A percentile compares a stretch with the other conserved stretches of the same genome.
Evolutionary conservation across 2,113 vertebrate species (phyloP).

Genomic region (Canis aureus): DNA sequence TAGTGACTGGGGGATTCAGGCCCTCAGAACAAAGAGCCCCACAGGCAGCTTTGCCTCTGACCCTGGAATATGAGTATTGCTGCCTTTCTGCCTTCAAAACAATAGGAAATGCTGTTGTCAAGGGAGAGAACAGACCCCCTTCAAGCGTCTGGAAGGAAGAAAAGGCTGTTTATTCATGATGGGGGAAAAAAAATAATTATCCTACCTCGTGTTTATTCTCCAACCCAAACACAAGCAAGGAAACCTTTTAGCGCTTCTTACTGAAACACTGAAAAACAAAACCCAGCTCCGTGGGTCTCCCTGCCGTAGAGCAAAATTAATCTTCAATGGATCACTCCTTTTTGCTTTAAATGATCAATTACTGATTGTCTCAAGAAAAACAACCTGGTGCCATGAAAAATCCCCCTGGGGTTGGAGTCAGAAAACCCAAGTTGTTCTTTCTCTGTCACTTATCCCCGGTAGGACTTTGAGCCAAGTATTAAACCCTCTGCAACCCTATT

Average conservation of each 20-base stretch:
- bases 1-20: background rate
- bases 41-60: background rate
- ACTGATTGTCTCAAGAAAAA: constrained; percentile 31
- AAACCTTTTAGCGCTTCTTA: background rate
- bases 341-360: constrained; percentile 55
- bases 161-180: background rate
- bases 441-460: background rate
- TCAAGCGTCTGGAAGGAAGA: background rate
- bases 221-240: background rate
- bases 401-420: background rate
- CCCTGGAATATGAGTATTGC: background rate
- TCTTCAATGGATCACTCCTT: background rate
- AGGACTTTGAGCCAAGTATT: background rate
- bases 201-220: background rate
- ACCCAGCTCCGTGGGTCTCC: background rate
- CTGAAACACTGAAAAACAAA: constrained; percentile 3
- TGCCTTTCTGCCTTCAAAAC: constrained; percentile 22
- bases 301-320: background rate
- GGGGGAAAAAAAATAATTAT: background rate
- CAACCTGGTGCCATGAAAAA: background rate
- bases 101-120: background rate
- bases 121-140: background rate
- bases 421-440: background rate
- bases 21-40: background rate
- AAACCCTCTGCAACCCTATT: background rate